A percentile compares a stretch with the other conserved stretches of the same genome.
These are phyloP conservation scores for Meiosimyza platycephala DNA, from an alignment of 2,888 invertebrate genomes.

Conservation along the genomic window DNA sequence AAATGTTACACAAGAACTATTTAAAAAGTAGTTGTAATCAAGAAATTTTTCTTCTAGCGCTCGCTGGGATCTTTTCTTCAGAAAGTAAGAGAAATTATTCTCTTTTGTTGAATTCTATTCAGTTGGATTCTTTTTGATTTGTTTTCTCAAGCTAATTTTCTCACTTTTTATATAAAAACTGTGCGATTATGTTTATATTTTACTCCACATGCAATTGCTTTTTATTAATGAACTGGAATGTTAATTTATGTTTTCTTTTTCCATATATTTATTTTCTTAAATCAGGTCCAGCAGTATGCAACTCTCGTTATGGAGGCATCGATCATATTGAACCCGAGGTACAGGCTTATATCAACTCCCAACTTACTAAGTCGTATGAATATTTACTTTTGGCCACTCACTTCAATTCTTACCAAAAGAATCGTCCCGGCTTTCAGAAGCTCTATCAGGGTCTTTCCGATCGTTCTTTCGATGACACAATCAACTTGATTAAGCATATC, in stretches of 20 bases:
- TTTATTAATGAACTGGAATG: background rate
- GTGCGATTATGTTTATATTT: background rate
- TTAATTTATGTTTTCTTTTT: background rate
- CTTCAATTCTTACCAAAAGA: conserved; percentile 81
- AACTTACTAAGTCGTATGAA: conserved; percentile 80
- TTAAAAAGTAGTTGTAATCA: conserved; percentile 39
- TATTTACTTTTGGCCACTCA: conserved; percentile 80
- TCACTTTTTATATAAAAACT: background rate
- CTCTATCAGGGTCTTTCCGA: conserved; percentile 81
- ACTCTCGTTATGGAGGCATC: conserved; percentile 58
- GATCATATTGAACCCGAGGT: conserved; percentile 54
- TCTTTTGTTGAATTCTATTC: background rate
- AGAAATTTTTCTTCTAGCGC: conserved; percentile 51
- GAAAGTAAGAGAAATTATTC: conserved; percentile 52
- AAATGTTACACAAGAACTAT: background rate
- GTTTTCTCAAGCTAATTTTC: background rate
- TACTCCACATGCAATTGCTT: background rate
- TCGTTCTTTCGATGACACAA: conserved; percentile 77
- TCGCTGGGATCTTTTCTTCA: conserved; percentile 59
- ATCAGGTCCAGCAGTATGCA: conserved; percentile 49
- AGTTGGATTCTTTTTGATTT: background rate
- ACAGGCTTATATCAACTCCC: conserved; percentile 69
- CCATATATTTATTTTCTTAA: conserved; percentile 9
- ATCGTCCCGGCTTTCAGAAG: conserved; percentile 81
- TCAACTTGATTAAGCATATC: conserved; percentile 82